phyloP scores from a whole-genome alignment of 2,113 vertebrate species.

The Rhodinocichla rosea region DNA sequence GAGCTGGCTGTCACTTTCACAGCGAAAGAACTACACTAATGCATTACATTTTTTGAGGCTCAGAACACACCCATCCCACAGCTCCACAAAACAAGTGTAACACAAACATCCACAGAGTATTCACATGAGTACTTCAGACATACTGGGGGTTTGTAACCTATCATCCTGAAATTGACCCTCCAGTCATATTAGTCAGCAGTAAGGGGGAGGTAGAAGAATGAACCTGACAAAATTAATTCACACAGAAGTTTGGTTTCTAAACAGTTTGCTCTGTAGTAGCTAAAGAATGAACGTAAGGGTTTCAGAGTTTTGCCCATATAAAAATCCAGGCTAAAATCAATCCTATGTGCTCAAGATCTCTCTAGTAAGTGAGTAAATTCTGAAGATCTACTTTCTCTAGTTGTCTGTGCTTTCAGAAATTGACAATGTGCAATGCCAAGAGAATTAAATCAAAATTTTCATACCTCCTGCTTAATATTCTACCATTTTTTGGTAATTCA shows the following conservation, averaged over 20 bases:
- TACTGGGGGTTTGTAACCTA: not conserved
- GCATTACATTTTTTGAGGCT: not conserved
- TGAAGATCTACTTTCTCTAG: not conserved
- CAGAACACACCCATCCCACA: not conserved
- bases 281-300: not conserved
- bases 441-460: not conserved
- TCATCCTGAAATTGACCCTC: not conserved
- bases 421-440: not conserved
- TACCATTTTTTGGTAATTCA: not conserved
- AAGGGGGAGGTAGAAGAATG: not conserved
- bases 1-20: not conserved
- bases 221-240: not conserved
- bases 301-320: not conserved
- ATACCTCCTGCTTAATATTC: not conserved
- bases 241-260: accelerated
- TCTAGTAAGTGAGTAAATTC: not conserved
- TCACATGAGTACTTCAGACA: not conserved
- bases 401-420: not conserved
- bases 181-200: not conserved
- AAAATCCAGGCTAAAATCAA: not conserved
- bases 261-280: not conserved
- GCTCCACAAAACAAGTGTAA: not conserved
- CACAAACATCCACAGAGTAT: not conserved
- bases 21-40: not conserved
- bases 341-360: not conserved